These are phyloP conservation scores for Phodopus roborovskii DNA, from an alignment of 2,113 vertebrate species.

Conservation along the genomic window DNA sequence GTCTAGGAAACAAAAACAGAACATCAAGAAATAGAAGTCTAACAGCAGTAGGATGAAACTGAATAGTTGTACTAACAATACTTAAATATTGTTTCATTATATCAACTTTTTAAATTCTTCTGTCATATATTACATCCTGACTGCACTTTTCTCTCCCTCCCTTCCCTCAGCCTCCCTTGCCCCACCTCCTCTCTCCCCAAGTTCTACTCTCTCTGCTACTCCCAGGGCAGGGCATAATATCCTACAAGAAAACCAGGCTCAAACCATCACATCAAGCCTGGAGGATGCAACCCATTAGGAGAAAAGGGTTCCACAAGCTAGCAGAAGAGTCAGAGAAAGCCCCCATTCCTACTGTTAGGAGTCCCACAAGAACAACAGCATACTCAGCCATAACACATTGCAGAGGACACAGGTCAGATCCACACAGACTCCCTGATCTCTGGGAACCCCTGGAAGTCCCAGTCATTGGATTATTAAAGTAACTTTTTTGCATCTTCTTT, in stretches of 20 bases:
- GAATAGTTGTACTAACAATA: constrained; percentile 8
- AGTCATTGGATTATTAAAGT: background rate
- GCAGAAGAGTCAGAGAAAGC: background rate
- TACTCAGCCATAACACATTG: background rate
- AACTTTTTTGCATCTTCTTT: background rate
- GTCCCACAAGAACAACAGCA: background rate
- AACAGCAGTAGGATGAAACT: background rate
- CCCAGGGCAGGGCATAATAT: background rate
- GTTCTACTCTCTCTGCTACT: background rate
- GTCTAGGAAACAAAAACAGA: background rate
- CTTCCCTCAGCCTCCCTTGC: background rate
- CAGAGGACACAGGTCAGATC: background rate
- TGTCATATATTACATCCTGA: background rate
- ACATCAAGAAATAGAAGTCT: background rate
- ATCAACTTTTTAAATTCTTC: background rate
- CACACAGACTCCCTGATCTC: background rate
- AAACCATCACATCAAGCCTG: background rate
- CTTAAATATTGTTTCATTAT: constrained; percentile 19
- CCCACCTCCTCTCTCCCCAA: background rate
- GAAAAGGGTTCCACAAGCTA: background rate
- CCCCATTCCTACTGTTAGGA: background rate
- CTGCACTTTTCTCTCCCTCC: background rate
- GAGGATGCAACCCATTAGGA: background rate
- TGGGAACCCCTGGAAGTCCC: background rate
- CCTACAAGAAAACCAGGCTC: background rate